A percentile compares a stretch with the other conserved stretches of the same genome.
phyloP scores from a whole-genome alignment of 2,113 vertebrate species.

The Perca fluviatilis region DNA sequence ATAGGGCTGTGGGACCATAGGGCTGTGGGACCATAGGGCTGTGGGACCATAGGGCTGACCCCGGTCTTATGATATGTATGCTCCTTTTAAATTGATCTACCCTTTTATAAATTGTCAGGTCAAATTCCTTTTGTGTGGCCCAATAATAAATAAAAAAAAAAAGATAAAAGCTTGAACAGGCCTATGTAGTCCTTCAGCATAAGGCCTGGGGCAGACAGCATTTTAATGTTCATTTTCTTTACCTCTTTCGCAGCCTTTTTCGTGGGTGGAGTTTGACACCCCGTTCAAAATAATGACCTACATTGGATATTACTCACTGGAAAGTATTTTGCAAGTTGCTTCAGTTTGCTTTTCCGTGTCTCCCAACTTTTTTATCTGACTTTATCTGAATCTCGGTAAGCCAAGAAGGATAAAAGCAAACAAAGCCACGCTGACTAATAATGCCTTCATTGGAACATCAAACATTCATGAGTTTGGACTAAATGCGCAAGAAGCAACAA shows the following conservation, averaged over 20 bases:
- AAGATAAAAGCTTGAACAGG: no score
- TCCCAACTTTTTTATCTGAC: conserved; percentile 37
- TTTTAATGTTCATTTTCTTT: conserved; percentile 25
- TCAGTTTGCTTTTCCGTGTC: conserved; percentile 6
- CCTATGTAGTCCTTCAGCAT: not conserved
- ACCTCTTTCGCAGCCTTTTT: not conserved
- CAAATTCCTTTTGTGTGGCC: not conserved
- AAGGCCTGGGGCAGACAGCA: conserved; percentile 14
- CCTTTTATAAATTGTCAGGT: not conserved
- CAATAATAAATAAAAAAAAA: no score
- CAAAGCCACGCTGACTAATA: conserved; percentile 48
- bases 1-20: no score
- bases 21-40: no score
- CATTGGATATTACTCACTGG: conserved; percentile 55
- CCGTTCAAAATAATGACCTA: conserved; percentile 37
- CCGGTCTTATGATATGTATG: not conserved
- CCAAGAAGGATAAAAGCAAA: conserved; percentile 42
- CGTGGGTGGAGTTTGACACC: conserved; percentile 46
- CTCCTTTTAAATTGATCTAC: not conserved
- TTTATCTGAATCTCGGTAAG: conserved; percentile 47
- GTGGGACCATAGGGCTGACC: no score
- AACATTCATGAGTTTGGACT: conserved; percentile 20
- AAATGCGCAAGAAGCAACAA: not conserved
- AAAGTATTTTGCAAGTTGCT: conserved; percentile 36
- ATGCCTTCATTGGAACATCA: conserved; percentile 17